These are phyloP conservation scores for Tetraneura akinire DNA, from an alignment of 1,140 invertebrate species.

Conservation along the genomic window DNA sequence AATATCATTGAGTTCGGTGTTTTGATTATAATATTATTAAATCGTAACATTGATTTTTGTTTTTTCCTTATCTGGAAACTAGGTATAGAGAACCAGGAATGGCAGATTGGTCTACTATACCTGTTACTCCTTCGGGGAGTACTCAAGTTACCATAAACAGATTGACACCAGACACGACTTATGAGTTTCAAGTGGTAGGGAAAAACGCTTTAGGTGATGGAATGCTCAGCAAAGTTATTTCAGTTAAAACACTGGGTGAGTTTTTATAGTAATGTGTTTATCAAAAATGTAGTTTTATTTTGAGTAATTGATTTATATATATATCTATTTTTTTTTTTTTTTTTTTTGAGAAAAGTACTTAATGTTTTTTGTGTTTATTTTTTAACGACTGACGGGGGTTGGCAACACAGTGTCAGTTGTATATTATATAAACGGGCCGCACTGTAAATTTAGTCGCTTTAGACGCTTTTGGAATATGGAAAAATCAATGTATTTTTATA, in stretches of 20 bases:
- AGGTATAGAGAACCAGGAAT: slow-evolving; percentile 80
- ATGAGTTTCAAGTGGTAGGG: slow-evolving; percentile 95
- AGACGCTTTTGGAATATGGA: slow-evolving; percentile 50
- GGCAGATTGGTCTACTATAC: slow-evolving; percentile 86
- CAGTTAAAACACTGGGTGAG: slow-evolving; percentile 87
- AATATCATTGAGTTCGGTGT: neutral
- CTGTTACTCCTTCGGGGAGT: slow-evolving; percentile 86
- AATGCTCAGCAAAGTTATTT: slow-evolving; percentile 90
- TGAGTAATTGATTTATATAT: too few species aligned
- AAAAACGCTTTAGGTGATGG: slow-evolving; percentile 92
- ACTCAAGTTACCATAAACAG: slow-evolving; percentile 89
- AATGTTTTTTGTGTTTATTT: neutral
- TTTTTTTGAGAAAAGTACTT: neutral
- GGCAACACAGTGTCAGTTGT: slow-evolving; percentile 48
- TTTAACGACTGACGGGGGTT: slow-evolving; percentile 38
- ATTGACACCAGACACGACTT: slow-evolving; percentile 83
- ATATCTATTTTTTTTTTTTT: neutral
- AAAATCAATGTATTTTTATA: slow-evolving; percentile 22
- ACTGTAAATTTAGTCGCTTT: slow-evolving; percentile 51
- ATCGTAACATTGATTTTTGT: neutral
- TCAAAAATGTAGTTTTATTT: neutral
- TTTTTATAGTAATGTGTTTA: slow-evolving; percentile 38
- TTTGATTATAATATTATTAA: neutral
- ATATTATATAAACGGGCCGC: slow-evolving; percentile 42
- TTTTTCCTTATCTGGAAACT: neutral